These are phyloP conservation scores for Therioaphis trifolii DNA, from an alignment of 2,888 invertebrate species.

Conservation along the genomic window DNA sequence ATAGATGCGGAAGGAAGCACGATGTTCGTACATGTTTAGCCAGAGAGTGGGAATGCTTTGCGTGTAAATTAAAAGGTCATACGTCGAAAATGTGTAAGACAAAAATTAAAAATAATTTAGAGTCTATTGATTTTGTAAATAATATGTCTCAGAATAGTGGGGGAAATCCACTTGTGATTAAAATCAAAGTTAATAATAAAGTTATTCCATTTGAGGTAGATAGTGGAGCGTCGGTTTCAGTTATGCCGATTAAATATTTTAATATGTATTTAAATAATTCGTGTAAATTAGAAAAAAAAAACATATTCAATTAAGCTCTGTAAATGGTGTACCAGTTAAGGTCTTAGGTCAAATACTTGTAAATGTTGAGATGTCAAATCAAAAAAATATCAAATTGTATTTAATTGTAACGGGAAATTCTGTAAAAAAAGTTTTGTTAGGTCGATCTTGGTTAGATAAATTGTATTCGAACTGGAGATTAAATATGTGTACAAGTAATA, in stretches of 20 bases:
- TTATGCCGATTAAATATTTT: slow-evolving; percentile 15
- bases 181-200: slow-evolving; percentile 6
- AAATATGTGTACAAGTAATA: background rate
- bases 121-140: slow-evolving; percentile 11
- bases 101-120: background rate
- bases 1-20: slow-evolving; percentile 25
- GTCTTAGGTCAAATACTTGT: slow-evolving; percentile 1
- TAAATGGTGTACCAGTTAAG: background rate
- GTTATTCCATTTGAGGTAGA: slow-evolving; percentile 9
- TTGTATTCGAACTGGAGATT: background rate
- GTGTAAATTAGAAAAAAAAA: slow-evolving; percentile 8
- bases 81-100: slow-evolving; percentile 10
- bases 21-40: slow-evolving; percentile 31
- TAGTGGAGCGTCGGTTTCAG: background rate
- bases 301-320: slow-evolving; percentile 3
- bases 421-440: background rate
- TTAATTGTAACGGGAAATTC: background rate
- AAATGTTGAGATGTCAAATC: background rate
- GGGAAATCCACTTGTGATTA: background rate
- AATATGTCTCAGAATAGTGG: background rate
- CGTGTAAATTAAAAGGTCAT: slow-evolving; percentile 25
- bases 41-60: slow-evolving; percentile 12
- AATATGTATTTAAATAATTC: slow-evolving; percentile 7
- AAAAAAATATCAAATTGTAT: slow-evolving; percentile 10
- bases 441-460: slow-evolving; percentile 11